A percentile compares a stretch with the other conserved stretches of the same genome.
phyloP scores from a whole-genome alignment of 2,797 vertebrate genomes.

The Gymnopithys bicolor region DNA sequence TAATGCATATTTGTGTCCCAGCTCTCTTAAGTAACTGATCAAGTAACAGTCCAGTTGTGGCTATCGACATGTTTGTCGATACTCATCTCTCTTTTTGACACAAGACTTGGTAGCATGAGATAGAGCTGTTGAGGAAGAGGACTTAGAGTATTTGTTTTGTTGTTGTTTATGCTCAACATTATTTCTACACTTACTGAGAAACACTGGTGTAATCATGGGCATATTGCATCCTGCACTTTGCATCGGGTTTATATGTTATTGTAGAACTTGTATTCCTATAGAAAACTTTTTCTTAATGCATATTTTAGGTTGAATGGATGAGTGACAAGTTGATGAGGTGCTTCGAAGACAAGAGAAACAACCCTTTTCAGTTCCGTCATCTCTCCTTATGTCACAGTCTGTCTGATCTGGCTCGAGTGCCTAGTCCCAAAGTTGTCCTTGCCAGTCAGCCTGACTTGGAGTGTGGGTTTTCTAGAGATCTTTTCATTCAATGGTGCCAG shows the following conservation, averaged over 20 bases:
- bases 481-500: constrained; percentile 98
- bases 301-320: constrained; percentile 96
- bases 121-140: background rate
- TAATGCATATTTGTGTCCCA: background rate
- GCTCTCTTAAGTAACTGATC: background rate
- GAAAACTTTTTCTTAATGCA: background rate
- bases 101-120: background rate
- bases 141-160: background rate
- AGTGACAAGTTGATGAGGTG: constrained; percentile 99
- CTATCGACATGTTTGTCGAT: background rate
- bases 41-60: background rate
- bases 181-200: background rate
- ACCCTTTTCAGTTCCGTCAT: constrained; percentile 98
- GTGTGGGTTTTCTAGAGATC: constrained; percentile 96
- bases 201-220: background rate
- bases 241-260: background rate
- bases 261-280: background rate
- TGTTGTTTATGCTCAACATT: background rate
- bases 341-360: constrained; percentile 99
- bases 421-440: constrained; percentile 97
- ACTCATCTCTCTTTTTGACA: background rate
- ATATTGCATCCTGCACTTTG: background rate
- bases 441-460: constrained; percentile 98
- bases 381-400: constrained; percentile 94
- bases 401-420: constrained; percentile 92